A percentile compares a stretch with the other conserved stretches of the same genome.
phyloP scores from a whole-genome alignment of 2,888 invertebrate species.

The Acrobasis repandana region DNA sequence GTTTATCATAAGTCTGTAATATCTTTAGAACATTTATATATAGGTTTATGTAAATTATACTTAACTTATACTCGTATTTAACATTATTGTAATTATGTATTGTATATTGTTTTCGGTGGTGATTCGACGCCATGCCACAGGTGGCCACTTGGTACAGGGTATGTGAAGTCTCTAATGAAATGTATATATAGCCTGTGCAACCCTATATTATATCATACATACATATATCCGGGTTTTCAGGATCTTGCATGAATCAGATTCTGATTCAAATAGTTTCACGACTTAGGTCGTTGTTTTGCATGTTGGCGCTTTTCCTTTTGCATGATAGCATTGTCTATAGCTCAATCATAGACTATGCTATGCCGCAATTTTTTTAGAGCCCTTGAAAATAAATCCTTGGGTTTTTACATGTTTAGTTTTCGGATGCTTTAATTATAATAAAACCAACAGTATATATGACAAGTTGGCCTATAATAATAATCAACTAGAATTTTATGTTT shows the following conservation, averaged over 20 bases:
- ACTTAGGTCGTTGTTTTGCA: slow-evolving; percentile 10
- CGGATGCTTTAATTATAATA: not conserved
- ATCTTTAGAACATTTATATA: not conserved
- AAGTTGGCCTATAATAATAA: not conserved
- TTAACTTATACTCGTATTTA: slow-evolving; percentile 2
- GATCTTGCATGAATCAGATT: slow-evolving; percentile 49
- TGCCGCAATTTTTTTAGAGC: not conserved
- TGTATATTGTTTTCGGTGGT: slow-evolving; percentile 81
- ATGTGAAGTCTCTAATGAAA: slow-evolving; percentile 82
- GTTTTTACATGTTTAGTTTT: not conserved
- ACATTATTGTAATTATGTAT: slow-evolving; percentile 42
- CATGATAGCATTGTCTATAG: slow-evolving; percentile 19
- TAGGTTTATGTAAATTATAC: slow-evolving; percentile 23
- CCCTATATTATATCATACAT: slow-evolving; percentile 27
- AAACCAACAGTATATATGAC: not conserved
- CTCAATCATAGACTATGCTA: slow-evolving; percentile 10
- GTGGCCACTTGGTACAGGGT: slow-evolving; percentile 97
- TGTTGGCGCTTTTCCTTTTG: slow-evolving; percentile 14
- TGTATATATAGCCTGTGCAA: slow-evolving; percentile 46
- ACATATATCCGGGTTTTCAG: not conserved
- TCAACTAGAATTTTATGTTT: not conserved
- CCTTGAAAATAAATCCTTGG: not conserved
- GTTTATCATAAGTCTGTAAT: not conserved
- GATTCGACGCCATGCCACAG: slow-evolving; percentile 81
- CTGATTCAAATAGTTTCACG: slow-evolving; percentile 35